Base-by-base conservation (phyloP, 92 coral and sea anemone species). In the Isaurus tuberculatus region DNA sequence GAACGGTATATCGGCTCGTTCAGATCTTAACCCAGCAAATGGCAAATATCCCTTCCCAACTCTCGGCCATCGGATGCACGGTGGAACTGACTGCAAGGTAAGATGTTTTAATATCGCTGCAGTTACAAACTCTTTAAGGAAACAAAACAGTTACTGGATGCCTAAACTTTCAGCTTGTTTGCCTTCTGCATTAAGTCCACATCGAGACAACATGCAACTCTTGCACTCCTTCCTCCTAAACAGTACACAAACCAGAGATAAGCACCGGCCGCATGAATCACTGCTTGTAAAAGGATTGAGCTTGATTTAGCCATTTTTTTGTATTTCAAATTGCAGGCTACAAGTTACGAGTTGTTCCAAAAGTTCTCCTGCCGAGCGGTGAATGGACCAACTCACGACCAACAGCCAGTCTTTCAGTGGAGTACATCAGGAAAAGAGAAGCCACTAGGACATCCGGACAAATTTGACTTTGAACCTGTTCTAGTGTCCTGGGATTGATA, bases 331-430 rank as follows among this genome's bases (percentile, higher is more conserved):
- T 29, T 73, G 19, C 81, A 94, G 98, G 55, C 95, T 7, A 95
- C 98, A 19, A 94, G 89, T 34, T 92, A 86, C 3, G 88, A 94
- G 81, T 15, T 94, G 70, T 75, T 92, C 70, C 92, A 95, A 87
- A 73, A 73, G 48, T 91, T 90, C 61, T 80, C 91, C 63, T 95
- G 94, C 65, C 30, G 40, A 48, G 98, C 97, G 46, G 98, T 96
- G 17, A 94, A 94, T 33, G 98, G 98, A 0, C 99, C 99, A 13
- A 94, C 99, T 0, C 92, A 92, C 81, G 93, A 92, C 85, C 99
- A 94, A 78, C 98, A 94, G 88, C 99, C 99, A 8, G 99, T 94
- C 8, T 96, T 94, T 66, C 94, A 94, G 85, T 96, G 99, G 99
- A 94, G 98, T 75, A 92, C 92, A 22, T 87, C 99, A 1, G 99